Base-by-base conservation (phyloP, 37 sponge, comb jelly and placozoan species). In the Bolinopsis microptera region DNA sequence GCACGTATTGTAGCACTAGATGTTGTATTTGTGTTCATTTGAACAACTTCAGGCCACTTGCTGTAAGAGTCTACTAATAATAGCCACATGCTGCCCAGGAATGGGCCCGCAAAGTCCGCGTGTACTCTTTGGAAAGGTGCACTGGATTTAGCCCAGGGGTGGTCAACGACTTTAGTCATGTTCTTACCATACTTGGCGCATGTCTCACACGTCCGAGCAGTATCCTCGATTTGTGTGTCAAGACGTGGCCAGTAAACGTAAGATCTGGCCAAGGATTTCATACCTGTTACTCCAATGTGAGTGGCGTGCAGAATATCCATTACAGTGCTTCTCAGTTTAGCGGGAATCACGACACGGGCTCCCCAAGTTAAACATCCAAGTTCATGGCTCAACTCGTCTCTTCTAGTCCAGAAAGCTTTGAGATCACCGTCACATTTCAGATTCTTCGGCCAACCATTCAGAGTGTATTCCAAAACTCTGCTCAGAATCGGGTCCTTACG, bases 341-440 rank as follows among this genome's bases (percentile, higher is more conserved):
- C 2, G 13, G 94, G 94, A 69, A 94, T 69, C 0, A 86, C 68
- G 8, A 94, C 92, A 39, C 95, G n/a, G 90, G 38, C 76, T 31
- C 95, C 95, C 94, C 95, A 94, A 38, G 94, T 0, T 23, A 95
- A 38, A n/a, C n/a, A n/a, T n/a, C n/a, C n/a, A n/a, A n/a, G n/a
- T n/a, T n/a, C n/a, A n/a, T n/a, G n/a, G 28, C 93, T 76, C 3
- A 95, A 18, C 67, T 95, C 80, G 1, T 90, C 27, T 5, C 26
- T 38, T 0, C 67, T n/a, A 0, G 33, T 0, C 1, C 30, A 30
- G 39, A 37, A 95, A 3, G 93, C 93, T 30, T 70, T 70, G n/a
- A 27, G 92, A 76, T 8, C 35, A 77, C 38, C 13, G n/a, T n/a
- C n/a, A n/a, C n/a, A n/a, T n/a, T n/a, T n/a, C n/a, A n/a, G n/a